Conservation (phyloP, 2,888 invertebrate genomes). For the Asteroscopus sphinx region DNA sequence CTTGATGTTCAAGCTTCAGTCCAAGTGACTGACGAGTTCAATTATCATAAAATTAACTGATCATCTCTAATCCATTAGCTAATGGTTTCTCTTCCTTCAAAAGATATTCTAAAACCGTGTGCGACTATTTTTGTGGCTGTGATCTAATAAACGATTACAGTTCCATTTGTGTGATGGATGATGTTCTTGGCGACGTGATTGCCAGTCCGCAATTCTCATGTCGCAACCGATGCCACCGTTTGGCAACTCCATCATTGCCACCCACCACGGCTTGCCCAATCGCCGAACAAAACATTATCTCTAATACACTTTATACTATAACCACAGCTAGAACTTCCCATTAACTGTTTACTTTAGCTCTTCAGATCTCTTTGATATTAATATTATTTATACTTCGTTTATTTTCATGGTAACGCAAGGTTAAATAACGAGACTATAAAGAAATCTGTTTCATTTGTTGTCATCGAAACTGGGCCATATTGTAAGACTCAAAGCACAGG, state of each 20-base stretch:
- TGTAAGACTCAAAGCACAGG: conserved; percentile 11
- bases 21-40: neutral
- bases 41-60: neutral
- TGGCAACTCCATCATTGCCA: conserved; percentile 48
- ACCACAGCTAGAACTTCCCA: too few species aligned
- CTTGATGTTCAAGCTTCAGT: neutral
- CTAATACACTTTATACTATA: conserved; percentile 16
- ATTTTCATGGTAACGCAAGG: conserved; percentile 23
- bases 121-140: neutral
- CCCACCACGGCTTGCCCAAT: conserved; percentile 48
- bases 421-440: conserved; percentile 20
- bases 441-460: conserved; percentile 16
- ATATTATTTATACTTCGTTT: conserved; percentile 16
- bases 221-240: conserved; percentile 48
- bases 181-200: conserved; percentile 15
- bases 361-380: conserved; percentile 28
- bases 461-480: conserved; percentile 25
- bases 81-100: neutral
- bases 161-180: conserved; percentile 25
- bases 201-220: conserved; percentile 35
- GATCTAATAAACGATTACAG: neutral
- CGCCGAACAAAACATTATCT: conserved; percentile 34
- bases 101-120: neutral
- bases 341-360: conserved; percentile 33
- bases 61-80: neutral